Conservation (phyloP, 2,888 invertebrate species). For the Exocentrus adspersus region DNA sequence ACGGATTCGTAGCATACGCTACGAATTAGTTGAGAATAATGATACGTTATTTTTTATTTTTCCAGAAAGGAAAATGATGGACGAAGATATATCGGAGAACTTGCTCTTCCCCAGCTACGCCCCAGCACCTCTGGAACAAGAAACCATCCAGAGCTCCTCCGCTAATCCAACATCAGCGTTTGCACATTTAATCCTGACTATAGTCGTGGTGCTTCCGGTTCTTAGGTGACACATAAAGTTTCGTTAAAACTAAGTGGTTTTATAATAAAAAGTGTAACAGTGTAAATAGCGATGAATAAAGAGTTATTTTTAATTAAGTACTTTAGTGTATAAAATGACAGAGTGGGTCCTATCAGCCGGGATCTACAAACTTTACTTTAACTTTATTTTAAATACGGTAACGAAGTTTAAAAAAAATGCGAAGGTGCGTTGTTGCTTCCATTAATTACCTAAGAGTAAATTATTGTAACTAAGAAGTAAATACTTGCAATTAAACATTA, state of each 20-base stretch:
- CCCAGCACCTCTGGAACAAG: constrained; percentile 58
- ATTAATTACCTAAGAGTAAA: no score
- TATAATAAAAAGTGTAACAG: constrained; percentile 3
- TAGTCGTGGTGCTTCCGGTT: constrained; percentile 47
- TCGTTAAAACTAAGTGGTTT: constrained; percentile 17
- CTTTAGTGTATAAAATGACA: constrained; percentile 24
- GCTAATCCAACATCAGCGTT: constrained; percentile 33
- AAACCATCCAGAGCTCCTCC: constrained; percentile 52
- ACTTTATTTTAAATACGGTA: no score
- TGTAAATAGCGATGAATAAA: constrained; percentile 14
- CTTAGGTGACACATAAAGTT: constrained; percentile 55
- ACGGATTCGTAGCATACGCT: no score
- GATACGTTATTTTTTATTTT: no score
- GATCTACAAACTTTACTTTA: no score
- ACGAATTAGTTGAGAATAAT: no score
- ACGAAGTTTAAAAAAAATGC: no score
- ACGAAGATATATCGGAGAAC: constrained; percentile 56
- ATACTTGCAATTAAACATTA: not conserved
- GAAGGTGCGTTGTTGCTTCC: no score
- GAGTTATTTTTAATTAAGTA: constrained; percentile 6
- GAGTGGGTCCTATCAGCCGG: constrained; percentile 29
- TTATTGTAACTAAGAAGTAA: no score
- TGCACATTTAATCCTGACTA: constrained; percentile 43
- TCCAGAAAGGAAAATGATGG: constrained; percentile 43
- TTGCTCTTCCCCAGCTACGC: constrained; percentile 59